phyloP scores from a whole-genome alignment of 2,113 vertebrate species.

The Platysteira castanea region DNA sequence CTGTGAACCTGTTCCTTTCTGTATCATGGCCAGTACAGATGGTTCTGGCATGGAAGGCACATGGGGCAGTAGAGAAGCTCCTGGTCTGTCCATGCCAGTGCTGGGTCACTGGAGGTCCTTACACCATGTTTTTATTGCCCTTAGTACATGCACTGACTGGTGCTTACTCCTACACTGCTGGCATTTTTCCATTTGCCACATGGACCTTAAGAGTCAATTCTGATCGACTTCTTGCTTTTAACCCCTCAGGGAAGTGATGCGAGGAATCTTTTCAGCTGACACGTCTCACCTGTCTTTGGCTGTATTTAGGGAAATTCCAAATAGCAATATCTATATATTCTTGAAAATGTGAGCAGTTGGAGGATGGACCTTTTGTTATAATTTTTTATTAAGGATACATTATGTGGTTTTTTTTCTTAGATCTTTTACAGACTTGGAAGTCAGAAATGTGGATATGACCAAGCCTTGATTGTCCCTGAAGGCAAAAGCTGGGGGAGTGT shows the following conservation, averaged over 20 bases:
- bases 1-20: rapidly evolving
- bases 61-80: neutral
- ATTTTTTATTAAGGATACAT: neutral
- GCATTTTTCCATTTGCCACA: neutral
- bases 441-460: neutral
- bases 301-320: neutral
- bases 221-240: neutral
- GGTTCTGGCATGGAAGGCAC: neutral
- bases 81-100: rapidly evolving
- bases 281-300: neutral
- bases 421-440: neutral
- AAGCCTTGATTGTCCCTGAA: neutral
- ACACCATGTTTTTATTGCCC: neutral
- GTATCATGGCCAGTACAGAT: rapidly evolving
- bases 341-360: neutral
- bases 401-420: neutral
- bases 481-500: neutral
- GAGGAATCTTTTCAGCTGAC: neutral
- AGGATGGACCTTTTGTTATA: neutral
- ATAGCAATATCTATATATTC: neutral
- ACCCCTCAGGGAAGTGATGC: neutral
- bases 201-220: neutral
- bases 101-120: neutral
- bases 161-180: neutral
- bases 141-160: neutral